phyloP scores from a whole-genome alignment of 2,113 vertebrate species.

The Odontophorus gujanensis region DNA sequence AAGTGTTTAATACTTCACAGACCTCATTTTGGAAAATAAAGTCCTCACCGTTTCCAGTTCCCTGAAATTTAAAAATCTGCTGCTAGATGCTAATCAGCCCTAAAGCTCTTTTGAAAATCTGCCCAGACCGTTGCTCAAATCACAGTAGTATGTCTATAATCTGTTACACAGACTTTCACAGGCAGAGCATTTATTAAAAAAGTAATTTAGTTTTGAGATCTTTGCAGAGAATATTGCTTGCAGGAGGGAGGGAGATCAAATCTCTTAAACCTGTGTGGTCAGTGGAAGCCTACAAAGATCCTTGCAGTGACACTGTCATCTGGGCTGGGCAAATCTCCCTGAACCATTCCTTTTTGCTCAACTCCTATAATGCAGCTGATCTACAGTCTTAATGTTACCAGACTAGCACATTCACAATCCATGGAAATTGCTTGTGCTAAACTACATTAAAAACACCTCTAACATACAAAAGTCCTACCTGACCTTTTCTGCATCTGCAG shows the following conservation, averaged over 20 bases:
- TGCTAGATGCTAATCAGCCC: not conserved
- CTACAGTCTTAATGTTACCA: not conserved
- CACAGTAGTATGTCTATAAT: not conserved
- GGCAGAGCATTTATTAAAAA: not conserved
- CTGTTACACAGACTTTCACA: not conserved
- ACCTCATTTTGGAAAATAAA: not conserved
- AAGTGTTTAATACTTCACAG: not conserved
- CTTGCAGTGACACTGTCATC: not conserved
- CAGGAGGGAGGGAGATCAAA: not conserved
- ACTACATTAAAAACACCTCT: not conserved
- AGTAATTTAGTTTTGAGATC: not conserved
- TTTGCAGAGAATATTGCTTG: not conserved
- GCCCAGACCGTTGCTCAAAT: not conserved
- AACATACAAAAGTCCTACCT: not conserved
- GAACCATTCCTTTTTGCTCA: not conserved
- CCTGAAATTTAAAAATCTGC: not conserved
- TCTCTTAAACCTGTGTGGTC: not conserved
- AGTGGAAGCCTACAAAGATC: not conserved
- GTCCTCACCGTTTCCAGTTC: not conserved
- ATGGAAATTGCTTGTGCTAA: not conserved
- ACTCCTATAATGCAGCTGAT: not conserved
- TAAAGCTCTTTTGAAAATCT: not conserved
- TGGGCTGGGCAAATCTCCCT: not conserved
- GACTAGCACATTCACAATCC: not conserved
- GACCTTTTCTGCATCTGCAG: conserved; percentile 9